Percentiles rank a stretch among this genome's conserved stretches.
Evolutionary conservation across 1,140 invertebrate genomes (phyloP).

Genomic region (Uloborus diversus): DNA sequence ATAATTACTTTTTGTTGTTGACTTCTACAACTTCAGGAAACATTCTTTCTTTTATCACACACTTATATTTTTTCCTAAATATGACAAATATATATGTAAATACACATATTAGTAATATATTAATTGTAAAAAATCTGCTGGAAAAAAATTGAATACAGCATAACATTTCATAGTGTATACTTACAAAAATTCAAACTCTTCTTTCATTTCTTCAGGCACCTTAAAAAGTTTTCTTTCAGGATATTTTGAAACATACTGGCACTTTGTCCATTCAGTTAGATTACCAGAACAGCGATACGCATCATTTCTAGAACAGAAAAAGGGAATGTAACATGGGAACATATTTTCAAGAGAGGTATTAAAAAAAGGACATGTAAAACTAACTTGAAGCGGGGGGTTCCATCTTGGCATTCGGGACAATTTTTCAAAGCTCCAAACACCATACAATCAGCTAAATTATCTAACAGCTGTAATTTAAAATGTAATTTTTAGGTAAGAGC

Average conservation of each 20-base stretch:
- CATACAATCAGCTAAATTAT: constrained; percentile 83
- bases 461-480: constrained; percentile 73
- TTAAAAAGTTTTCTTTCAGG: constrained; percentile 80
- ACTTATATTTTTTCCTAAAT: constrained; percentile 73
- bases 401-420: constrained; percentile 82
- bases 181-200: constrained; percentile 71
- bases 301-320: constrained; percentile 71
- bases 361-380: constrained; percentile 39
- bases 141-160: not conserved
- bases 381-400: constrained; percentile 73
- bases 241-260: constrained; percentile 75
- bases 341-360: not conserved
- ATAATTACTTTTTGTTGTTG: too few species aligned
- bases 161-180: not conserved
- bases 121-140: not conserved
- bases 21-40: constrained; percentile 65
- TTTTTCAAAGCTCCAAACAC: constrained; percentile 83
- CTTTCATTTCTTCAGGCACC: constrained; percentile 75
- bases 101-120: constrained; percentile 14
- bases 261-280: constrained; percentile 91
- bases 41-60: constrained; percentile 72
- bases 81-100: constrained; percentile 10
- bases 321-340: not conserved
- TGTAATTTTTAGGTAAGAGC: constrained; percentile 41
- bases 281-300: constrained; percentile 84